Base-by-base conservation (phyloP, 2,113 vertebrate genomes). In the Phalacrocorax carbo region DNA sequence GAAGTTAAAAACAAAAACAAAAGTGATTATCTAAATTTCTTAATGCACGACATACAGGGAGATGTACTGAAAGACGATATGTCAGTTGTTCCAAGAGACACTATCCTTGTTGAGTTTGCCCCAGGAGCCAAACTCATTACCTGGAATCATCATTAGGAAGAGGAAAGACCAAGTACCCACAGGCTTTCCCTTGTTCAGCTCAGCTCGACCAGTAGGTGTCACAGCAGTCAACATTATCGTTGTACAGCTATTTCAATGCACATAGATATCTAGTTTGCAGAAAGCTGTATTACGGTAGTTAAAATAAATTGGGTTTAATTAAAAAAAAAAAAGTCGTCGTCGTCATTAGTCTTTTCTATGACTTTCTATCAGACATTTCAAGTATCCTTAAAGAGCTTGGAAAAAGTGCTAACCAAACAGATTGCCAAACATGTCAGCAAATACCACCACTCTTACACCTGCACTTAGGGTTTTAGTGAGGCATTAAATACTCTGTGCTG, bases 351-450 rank as follows among this genome's bases (percentile, higher is more conserved):
- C 2, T 85, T 82, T 91, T 85, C 73, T 77, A 57, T 44, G 25
- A 68, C 61, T 97, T 94, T 93, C 58, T 77, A 88, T 80, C 77
- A 94, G 73, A 64, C 73, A 69, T 77, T 71, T 95, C 85, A 92
- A 94, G 96, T 87, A 78, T 78, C 57, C 81, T 93, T 90, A 30
- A 91, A 82, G 62, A 46, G 78, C 62, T 20, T 58, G 81, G 77
- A 86, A 95, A 92, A 94, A 82, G 66, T 0, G 30, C 70, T 93
- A 88, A 91, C 36, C 82, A 97, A 95, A 97, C 73, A 88, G 88
- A 93, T 93, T 95, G 91, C 94, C 91, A 96, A 95, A 94, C 82
- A 55, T 70, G 71, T 87, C 83, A 88, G 82, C 83, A 97, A 96
- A 97, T 15, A 93, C 26, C 55, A 36, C 68, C 34, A 23, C 78